Base-by-base conservation (phyloP, 1,140 invertebrate genomes). In the Condylostylus longicornis region DNA sequence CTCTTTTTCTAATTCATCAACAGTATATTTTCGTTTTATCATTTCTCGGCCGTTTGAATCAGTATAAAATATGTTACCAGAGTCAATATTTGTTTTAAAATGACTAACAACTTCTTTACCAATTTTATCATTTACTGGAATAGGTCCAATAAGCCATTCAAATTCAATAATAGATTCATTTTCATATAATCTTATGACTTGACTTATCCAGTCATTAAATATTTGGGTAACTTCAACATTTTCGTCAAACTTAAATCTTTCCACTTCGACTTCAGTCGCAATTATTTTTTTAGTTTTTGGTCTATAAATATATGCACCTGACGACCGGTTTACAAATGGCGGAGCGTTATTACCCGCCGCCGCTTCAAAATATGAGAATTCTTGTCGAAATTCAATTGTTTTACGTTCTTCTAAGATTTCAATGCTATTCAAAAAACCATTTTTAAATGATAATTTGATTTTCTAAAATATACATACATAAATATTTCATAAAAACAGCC, bases 1-100 rank as follows among this genome's bases (percentile, higher is more conserved):
- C 41, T 93, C 77, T 0, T 81, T 79, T 23, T 56, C 14, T 47
- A 54, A 15, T 2, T 80, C 75, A 19, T 88, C 62, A 37, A 71
- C 71, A 53, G 95, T 71, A 18, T 75, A 61, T 40, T 69, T 64
- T 35, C 91, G 67, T 47, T 78, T 73, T 20, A 96, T 49, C 55
- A 87, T 76, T 63, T 97, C 84, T 23, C 91, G 67, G 0, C 90
- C 87, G 63, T 97, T 97, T 1, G 87, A 79, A 58, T 98, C 94
- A 0, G 94, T 98, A 51, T 79, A 91, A 58, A 96, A 97, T 1
- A 68, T 62, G 0, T 69, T 70, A 6, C 75, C 62, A 0, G 75
- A 75, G 0, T 68, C 43, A 2, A 90, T 53, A 31, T 75, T 64
- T 2, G 75, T 76, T 6, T 63, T 63, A 33, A 80, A 94, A 25